Evolutionary conservation across 2,888 invertebrate species (phyloP).

Genomic region (Plebejus argus): DNA sequence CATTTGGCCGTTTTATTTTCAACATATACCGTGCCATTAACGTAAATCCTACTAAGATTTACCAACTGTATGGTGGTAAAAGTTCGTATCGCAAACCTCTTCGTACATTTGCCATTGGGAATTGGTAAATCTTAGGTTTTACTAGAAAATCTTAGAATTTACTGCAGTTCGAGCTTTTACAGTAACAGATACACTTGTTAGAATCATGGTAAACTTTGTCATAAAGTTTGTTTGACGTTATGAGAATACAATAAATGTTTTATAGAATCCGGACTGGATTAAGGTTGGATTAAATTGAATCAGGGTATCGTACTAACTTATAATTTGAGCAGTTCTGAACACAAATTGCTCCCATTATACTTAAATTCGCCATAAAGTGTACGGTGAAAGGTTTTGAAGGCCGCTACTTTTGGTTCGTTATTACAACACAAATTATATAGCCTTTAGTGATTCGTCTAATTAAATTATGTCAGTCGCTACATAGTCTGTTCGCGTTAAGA

Average conservation of each 20-base stretch:
- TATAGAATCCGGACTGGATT: background rate
- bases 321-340: background rate
- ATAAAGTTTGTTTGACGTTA: too few species aligned
- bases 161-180: too few species aligned
- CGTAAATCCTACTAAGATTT: too few species aligned
- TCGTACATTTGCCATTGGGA: too few species aligned
- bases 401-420: constrained; percentile 15
- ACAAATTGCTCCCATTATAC: background rate
- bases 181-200: too few species aligned
- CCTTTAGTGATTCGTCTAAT: background rate
- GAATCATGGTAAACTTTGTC: background rate
- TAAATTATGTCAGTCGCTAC: background rate
- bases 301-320: background rate
- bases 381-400: constrained; percentile 19
- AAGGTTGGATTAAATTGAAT: background rate
- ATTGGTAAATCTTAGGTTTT: too few species aligned
- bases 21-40: too few species aligned
- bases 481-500: too few species aligned
- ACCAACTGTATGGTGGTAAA: too few species aligned
- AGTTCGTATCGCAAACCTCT: too few species aligned
- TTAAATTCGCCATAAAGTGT: constrained; percentile 5
- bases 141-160: too few species aligned
- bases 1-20: background rate
- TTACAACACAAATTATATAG: background rate
- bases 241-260: background rate